Evolutionary conservation across 2,113 vertebrate genomes (phyloP), one percentile per base, ranked within the genome.

Genomic region (Chrysemys picta): DNA sequence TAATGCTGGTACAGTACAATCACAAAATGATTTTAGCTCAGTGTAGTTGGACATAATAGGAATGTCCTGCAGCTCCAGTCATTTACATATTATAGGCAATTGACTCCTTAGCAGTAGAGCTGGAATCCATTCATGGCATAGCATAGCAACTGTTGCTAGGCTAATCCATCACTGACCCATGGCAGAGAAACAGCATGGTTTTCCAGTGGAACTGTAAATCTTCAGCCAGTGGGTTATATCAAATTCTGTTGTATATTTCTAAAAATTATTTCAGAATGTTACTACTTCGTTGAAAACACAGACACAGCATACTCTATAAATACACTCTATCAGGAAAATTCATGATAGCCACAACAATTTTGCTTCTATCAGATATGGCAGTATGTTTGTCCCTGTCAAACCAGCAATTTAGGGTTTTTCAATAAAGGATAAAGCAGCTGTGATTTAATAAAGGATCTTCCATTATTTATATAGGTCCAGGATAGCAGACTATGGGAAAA

Each of bases 291-390:
- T 85, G 80, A 80, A 94, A 80, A 80, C 16, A 9, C 24, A 80
- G 86, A 54, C 1, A 56, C 0, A 65, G 84, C 13, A 65, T 0
- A 0, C 8, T 31, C 19, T 6, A 29, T 85, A 2, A 80, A 17
- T 21, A 27, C 56, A 57, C 56, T 57, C 24, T 59, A 59, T 14
- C 57, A 59, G 57, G 57, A 17, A 50, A 0, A 25, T 12, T 29
- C 35, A 53, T 59, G 24, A 57, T 14, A 59, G 57, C 5, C 27
- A 13, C 25, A 29, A 59, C 27, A 59, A 59, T 59, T 12, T 59
- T 29, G 11, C 5, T 12, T 29, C 57, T 59, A 57, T 57, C 56
- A 57, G 56, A 27, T 57, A 57, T 2, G 2, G 56, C 24, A 59
- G 25, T 12, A 59, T 59, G 25, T 27, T 59, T 59, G 57, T 29